Base-by-base conservation (phyloP, 1,140 invertebrate species). In the Panagrolaimus sp. region DNA sequence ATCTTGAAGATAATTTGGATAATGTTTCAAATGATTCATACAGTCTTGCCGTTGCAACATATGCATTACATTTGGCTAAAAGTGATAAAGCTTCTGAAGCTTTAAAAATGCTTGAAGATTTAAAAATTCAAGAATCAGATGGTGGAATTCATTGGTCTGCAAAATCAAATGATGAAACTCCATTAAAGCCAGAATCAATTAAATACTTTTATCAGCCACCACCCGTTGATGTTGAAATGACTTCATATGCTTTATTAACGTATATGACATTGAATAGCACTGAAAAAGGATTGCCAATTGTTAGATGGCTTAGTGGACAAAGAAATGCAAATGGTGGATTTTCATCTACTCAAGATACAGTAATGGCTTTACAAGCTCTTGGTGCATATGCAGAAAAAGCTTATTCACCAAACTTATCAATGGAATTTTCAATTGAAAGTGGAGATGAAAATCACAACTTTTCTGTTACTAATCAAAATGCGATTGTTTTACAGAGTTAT, bases 321-420 rank as follows among this genome's bases (percentile, higher is more conserved):
- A 86, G 91, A 68, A 93, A 92, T 83, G 84, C 87, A 0, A 85
- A 88, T 71, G 92, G 92, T 13, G 91, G 92, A 20, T 93, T 92
- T 81, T 87, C 89, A 3, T 91, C 90, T 1, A 42, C 73, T 11
- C 74, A 85, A 82, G 86, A 86, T 68, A 86, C 86, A 4, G 85
- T 86, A 8, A 77, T 86, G 27, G 85, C 83, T 8, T 75, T 86
- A 20, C 82, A 85, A 72, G 85, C 85, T 5, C 69, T 86, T 31
- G 78, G 85, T 7, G 71, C 81, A 38, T 86, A 82, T 68, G 83
- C 76, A 9, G 63, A 74, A 66, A 66, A 68, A 44, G 72, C 71
- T 63, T 80, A 80, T 57, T 74, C 74, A 4, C 68, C 74, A 20
- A 51, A 74, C 31, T 78, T 82, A 51, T 66, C 78, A 47, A 20